A percentile compares a stretch with the other conserved stretches of the same genome.
Conservation (phyloP, 2,113 vertebrate genomes). For the Mobula hypostoma region DNA sequence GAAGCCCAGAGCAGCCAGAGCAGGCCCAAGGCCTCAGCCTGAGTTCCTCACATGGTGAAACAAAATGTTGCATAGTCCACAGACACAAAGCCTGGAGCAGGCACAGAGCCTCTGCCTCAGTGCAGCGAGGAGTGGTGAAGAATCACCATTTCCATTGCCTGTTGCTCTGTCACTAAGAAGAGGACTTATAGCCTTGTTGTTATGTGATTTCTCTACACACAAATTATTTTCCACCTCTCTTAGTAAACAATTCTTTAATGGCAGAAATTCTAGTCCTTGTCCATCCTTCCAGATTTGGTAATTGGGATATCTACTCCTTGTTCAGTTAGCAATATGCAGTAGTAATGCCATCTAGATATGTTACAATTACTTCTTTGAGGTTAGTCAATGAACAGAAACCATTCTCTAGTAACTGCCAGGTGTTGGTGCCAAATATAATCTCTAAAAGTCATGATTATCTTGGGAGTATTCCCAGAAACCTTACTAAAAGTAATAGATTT, state of each 20-base stretch:
- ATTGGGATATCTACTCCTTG: background rate
- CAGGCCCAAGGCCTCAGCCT: no score
- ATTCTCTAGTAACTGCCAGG: background rate
- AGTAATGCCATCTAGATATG: background rate
- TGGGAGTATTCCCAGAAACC: background rate
- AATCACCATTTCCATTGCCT: background rate
- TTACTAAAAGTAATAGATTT: background rate
- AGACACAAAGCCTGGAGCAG: no score
- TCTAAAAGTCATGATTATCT: background rate
- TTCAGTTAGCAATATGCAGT: background rate
- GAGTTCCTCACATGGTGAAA: no score
- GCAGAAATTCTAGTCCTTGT: background rate
- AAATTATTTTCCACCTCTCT: background rate
- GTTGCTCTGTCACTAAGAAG: background rate
- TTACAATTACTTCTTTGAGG: background rate
- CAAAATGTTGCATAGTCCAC: no score
- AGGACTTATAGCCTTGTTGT: background rate
- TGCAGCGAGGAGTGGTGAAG: background rate
- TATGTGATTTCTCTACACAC: background rate
- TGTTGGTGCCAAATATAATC: background rate
- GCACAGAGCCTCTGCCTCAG: no score
- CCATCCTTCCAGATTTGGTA: background rate
- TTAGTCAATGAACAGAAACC: background rate
- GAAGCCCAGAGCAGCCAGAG: no score
- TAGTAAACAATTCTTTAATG: background rate